These are phyloP conservation scores for Coenonympha arcania DNA, from an alignment of 2,888 invertebrate species.

Conservation along the genomic window DNA sequence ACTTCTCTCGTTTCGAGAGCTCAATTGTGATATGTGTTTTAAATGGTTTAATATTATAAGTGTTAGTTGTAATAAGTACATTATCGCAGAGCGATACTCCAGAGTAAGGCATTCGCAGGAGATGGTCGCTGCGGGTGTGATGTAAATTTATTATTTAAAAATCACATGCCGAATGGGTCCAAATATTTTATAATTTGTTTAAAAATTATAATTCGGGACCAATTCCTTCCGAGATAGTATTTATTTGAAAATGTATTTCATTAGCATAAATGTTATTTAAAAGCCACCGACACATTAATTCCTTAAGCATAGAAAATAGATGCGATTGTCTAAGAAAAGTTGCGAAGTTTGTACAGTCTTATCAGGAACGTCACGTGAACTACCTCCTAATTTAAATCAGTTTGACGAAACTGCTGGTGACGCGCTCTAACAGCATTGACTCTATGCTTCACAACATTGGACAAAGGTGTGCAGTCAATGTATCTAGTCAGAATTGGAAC, in stretches of 20 bases:
- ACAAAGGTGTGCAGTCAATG: slow-evolving; percentile 45
- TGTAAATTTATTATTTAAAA: slow-evolving; percentile 54
- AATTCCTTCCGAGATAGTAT: slow-evolving; percentile 74
- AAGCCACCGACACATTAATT: slow-evolving; percentile 76
- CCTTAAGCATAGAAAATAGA: slow-evolving; percentile 74
- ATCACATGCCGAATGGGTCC: slow-evolving; percentile 70
- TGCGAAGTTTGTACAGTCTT: slow-evolving; percentile 57
- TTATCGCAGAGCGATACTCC: slow-evolving; percentile 71
- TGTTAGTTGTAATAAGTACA: slow-evolving; percentile 56
- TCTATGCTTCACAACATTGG: slow-evolving; percentile 32
- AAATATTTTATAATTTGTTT: slow-evolving; percentile 74
- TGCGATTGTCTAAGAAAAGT: slow-evolving; percentile 65
- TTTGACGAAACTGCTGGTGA: slow-evolving; percentile 54
- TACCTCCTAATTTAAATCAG: slow-evolving; percentile 72
- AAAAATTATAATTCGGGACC: slow-evolving; percentile 75
- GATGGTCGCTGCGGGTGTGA: slow-evolving; percentile 49
- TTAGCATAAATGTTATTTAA: slow-evolving; percentile 71
- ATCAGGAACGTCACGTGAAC: slow-evolving; percentile 53
- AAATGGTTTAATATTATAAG: slow-evolving; percentile 58
- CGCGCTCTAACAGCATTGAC: slow-evolving; percentile 48
- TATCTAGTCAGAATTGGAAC: slow-evolving; percentile 71
- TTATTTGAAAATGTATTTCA: slow-evolving; percentile 74
- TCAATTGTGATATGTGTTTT: slow-evolving; percentile 74
- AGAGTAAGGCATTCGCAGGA: slow-evolving; percentile 56
- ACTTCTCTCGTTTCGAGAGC: slow-evolving; percentile 62